Percentiles rank a stretch among this genome's conserved stretches.
phyloP scores from a whole-genome alignment of 2,113 vertebrate genomes.

The Oncorhynchus tshawytscha region DNA sequence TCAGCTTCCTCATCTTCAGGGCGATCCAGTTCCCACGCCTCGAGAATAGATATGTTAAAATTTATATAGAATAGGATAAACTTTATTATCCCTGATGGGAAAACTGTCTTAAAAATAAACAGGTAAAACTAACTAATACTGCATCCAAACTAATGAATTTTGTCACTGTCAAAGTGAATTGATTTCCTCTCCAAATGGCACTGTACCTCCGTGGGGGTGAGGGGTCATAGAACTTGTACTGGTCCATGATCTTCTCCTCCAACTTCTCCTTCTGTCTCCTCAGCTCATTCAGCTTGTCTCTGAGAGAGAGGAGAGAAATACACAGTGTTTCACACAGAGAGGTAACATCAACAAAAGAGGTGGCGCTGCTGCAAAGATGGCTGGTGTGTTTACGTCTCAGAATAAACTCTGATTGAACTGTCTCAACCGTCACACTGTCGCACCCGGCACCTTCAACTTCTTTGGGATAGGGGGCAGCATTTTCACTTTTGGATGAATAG shows the following conservation, averaged over 20 bases:
- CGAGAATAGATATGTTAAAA: conserved; percentile 15
- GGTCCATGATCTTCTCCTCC: conserved; percentile 99
- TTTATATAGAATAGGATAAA: too few species aligned
- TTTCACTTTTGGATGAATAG: too few species aligned
- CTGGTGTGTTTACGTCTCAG: not conserved
- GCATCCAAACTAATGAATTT: too few species aligned
- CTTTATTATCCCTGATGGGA: not conserved
- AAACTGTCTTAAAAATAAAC: not conserved
- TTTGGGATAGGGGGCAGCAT: too few species aligned
- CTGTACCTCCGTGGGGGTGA: conserved; percentile 90
- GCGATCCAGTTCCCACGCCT: conserved; percentile 98
- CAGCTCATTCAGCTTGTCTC: conserved; percentile 95
- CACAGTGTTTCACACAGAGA: not conserved
- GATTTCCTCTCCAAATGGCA: not conserved
- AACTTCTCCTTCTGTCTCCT: conserved; percentile 97
- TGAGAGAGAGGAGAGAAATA: conserved; percentile 51
- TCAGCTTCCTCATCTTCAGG: conserved; percentile 94
- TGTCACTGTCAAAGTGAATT: too few species aligned
- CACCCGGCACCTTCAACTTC: not conserved
- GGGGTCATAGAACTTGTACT: conserved; percentile 97
- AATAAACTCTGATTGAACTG: not conserved
- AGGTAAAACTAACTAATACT: too few species aligned
- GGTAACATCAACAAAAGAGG: not conserved
- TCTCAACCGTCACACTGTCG: not conserved
- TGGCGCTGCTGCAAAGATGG: not conserved